Conservation (phyloP, 1,140 invertebrate genomes). For the Rhyacophila brunnea region DNA sequence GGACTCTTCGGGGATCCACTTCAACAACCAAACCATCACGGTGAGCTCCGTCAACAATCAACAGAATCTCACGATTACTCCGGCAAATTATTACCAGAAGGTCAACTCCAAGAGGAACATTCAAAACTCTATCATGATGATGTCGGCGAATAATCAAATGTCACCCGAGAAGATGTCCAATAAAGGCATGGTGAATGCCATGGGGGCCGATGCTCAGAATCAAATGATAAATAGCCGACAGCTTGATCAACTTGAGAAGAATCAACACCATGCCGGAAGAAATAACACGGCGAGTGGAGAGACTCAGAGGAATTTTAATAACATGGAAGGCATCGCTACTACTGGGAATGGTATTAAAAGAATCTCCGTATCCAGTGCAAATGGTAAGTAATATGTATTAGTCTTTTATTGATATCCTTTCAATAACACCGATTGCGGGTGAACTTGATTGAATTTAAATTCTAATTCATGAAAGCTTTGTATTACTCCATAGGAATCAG, state of each 20-base stretch:
- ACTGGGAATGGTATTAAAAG: slow-evolving; percentile 28
- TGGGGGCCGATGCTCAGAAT: slow-evolving; percentile 33
- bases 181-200: slow-evolving; percentile 32
- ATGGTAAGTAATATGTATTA: slow-evolving; percentile 33
- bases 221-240: slow-evolving; percentile 24
- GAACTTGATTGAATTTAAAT: too few relatives aligned
- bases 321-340: slow-evolving; percentile 24
- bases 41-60: slow-evolving; percentile 38
- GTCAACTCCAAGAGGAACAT: slow-evolving; percentile 47
- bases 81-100: slow-evolving; percentile 46
- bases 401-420: too few relatives aligned
- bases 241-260: slow-evolving; percentile 14
- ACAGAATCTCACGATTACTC: slow-evolving; percentile 43
- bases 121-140: slow-evolving; percentile 37
- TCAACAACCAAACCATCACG: slow-evolving; percentile 41
- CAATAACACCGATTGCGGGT: too few relatives aligned
- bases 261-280: slow-evolving; percentile 6
- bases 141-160: slow-evolving; percentile 42
- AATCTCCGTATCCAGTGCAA: slow-evolving; percentile 24
- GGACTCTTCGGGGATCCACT: slow-evolving; percentile 47
- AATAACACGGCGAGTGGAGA: slow-evolving; percentile 8
- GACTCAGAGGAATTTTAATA: slow-evolving; percentile 25
- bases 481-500: too few relatives aligned
- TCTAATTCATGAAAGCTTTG: too few relatives aligned
- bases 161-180: slow-evolving; percentile 26